phyloP scores from a whole-genome alignment of 2,888 invertebrate genomes.

The Cantharis flavilabris region DNA sequence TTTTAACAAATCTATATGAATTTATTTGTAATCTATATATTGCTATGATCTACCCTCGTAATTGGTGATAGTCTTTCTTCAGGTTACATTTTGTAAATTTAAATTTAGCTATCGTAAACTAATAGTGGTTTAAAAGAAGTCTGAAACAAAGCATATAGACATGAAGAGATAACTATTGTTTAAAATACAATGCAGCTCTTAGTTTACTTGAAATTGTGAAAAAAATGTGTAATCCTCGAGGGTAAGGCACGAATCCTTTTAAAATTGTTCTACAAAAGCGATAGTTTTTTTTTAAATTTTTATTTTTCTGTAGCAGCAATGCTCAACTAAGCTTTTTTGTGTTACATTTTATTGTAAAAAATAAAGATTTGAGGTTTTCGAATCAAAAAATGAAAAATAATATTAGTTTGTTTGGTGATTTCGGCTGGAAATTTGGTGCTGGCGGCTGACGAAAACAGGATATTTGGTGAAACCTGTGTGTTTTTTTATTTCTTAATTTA shows the following conservation, averaged over 20 bases:
- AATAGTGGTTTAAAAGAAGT: no score
- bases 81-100: no score
- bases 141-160: no score
- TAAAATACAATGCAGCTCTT: no score
- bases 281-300: not conserved
- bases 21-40: no score
- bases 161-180: no score
- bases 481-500: not conserved
- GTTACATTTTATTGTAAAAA: not conserved
- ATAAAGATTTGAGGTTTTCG: no score
- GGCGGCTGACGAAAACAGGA: not conserved
- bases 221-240: not conserved
- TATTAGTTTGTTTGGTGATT: not conserved
- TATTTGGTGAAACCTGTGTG: not conserved
- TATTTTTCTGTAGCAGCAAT: not conserved
- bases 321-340: not conserved
- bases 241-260: not conserved
- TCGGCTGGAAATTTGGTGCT: not conserved
- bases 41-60: no score
- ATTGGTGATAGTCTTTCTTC: no score
- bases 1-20: no score
- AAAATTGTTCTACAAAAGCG: not conserved
- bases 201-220: not conserved
- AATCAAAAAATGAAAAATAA: not conserved
- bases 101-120: no score